Conservation (phyloP, 2,888 invertebrate species). For the Sinohyriopsis cumingii region DNA sequence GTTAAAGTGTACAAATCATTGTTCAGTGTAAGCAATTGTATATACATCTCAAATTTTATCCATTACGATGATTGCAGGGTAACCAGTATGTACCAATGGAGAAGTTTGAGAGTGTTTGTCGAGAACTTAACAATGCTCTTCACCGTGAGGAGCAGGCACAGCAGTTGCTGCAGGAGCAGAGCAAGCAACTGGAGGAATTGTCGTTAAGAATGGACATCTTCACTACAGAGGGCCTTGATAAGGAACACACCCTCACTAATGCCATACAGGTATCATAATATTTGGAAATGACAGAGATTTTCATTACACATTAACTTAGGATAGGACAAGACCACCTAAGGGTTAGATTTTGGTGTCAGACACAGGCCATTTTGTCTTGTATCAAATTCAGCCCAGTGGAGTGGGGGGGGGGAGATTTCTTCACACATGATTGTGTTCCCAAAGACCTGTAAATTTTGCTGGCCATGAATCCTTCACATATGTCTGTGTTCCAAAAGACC, state of each 20-base stretch:
- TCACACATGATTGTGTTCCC: too few relatives aligned
- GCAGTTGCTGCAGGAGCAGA: slow-evolving; percentile 65
- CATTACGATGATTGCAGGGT: slow-evolving; percentile 28
- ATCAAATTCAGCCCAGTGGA: too few relatives aligned
- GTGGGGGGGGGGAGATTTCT: too few relatives aligned
- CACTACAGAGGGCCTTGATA: slow-evolving; percentile 56
- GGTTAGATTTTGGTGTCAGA: too few relatives aligned
- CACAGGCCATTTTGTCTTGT: too few relatives aligned
- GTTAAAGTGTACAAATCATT: neutral
- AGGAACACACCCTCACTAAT: slow-evolving; percentile 58
- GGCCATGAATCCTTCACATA: too few relatives aligned
- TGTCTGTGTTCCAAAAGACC: too few relatives aligned
- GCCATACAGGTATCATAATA: slow-evolving; percentile 54
- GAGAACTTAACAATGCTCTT: slow-evolving; percentile 65
- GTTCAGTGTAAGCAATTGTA: neutral
- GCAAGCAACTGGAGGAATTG: slow-evolving; percentile 59
- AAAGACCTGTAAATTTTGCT: too few relatives aligned
- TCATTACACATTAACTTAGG: too few relatives aligned
- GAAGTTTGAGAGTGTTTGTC: slow-evolving; percentile 66
- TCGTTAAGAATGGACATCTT: slow-evolving; percentile 54
- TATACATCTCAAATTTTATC: neutral
- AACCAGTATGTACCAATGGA: slow-evolving; percentile 58
- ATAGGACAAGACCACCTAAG: too few relatives aligned
- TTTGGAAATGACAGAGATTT: too few relatives aligned
- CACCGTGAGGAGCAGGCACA: slow-evolving; percentile 66